phyloP scores from a whole-genome alignment of 2,888 invertebrate species.

The Pammene aurita region DNA sequence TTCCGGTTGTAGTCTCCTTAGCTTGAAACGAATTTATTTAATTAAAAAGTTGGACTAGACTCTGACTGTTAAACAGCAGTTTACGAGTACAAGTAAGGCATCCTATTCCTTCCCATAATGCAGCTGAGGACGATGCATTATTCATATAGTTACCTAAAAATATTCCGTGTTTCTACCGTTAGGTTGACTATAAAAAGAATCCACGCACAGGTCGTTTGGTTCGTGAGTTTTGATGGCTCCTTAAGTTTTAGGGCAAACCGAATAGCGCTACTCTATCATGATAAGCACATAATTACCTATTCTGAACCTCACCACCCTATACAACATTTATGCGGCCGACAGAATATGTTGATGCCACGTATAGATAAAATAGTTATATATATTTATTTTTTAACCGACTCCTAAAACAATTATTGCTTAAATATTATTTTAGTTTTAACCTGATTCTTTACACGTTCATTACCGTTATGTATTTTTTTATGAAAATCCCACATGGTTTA shows the following conservation, averaged over 20 bases:
- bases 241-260: conserved; percentile 33
- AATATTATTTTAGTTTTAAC: too few relatives aligned
- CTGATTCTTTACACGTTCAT: too few relatives aligned
- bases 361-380: conserved; percentile 11
- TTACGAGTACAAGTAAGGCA: conserved; percentile 41
- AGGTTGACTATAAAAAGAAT: conserved; percentile 42
- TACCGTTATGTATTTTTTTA: too few relatives aligned
- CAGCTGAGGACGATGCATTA: conserved; percentile 50
- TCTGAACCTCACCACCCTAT: conserved; percentile 26
- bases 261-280: conserved; percentile 29
- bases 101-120: conserved; percentile 45
- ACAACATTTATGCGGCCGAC: conserved; percentile 18
- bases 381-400: background rate
- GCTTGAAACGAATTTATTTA: conserved; percentile 31
- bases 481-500: too few relatives aligned
- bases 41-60: conserved; percentile 32
- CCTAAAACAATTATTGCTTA: background rate
- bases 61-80: conserved; percentile 34
- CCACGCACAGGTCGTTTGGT: conserved; percentile 35
- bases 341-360: conserved; percentile 20
- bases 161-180: conserved; percentile 47
- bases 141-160: conserved; percentile 49
- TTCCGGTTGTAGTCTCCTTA: conserved; percentile 13
- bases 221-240: conserved; percentile 36
- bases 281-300: conserved; percentile 36